Conservation (phyloP, 1,140 invertebrate genomes). For the Ceratina australensis region DNA sequence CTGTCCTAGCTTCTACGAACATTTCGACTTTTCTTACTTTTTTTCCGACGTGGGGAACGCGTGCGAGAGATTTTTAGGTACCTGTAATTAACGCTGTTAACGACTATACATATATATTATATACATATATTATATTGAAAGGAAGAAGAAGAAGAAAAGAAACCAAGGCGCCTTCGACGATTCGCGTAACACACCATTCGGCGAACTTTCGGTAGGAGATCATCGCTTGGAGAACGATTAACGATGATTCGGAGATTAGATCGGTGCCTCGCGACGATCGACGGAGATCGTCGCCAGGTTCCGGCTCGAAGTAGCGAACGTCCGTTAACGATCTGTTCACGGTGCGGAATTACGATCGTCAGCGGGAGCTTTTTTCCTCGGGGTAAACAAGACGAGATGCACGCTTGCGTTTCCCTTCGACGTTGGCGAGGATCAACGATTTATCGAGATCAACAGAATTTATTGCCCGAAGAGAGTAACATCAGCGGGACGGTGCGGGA, state of each 20-base stretch:
- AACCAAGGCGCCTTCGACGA: conserved; percentile 58
- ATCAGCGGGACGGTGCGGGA: conserved; percentile 31
- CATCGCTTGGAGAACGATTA: not conserved
- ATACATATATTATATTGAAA: conserved; percentile 39
- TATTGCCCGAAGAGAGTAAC: conserved; percentile 28
- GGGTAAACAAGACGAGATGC: conserved; percentile 4
- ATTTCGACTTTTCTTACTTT: conserved; percentile 60
- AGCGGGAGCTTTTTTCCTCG: conserved; percentile 49
- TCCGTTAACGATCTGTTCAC: not conserved
- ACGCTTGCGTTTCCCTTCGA: conserved; percentile 39
- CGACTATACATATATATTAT: conserved; percentile 45
- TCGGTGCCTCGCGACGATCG: not conserved
- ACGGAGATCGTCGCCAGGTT: not conserved
- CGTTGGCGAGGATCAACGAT: not conserved
- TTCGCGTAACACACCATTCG: conserved; percentile 38
- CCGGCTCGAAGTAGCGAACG: not conserved
- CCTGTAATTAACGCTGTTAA: conserved; percentile 53
- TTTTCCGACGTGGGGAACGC: conserved; percentile 45
- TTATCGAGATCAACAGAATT: conserved; percentile 22
- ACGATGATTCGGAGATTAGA: conserved; percentile 3
- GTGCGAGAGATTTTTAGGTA: conserved; percentile 60
- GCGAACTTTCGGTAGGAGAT: conserved; percentile 32
- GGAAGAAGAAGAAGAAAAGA: conserved; percentile 33
- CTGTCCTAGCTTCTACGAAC: conserved; percentile 56
- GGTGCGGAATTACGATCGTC: conserved; percentile 29